Base-by-base conservation (phyloP, 2,888 invertebrate species). In the Yponomeuta malinellus region DNA sequence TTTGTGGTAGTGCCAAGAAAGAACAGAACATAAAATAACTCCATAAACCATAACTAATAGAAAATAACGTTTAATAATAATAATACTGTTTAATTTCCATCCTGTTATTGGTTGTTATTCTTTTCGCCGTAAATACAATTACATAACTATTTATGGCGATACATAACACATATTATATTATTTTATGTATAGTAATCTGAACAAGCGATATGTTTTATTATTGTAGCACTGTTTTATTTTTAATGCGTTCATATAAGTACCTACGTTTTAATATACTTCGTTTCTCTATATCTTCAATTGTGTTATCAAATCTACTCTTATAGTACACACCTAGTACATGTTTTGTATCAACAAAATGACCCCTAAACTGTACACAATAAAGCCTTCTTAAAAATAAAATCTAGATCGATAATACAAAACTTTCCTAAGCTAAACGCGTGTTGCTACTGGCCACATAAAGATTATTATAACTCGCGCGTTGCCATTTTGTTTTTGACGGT, bases 161-260 rank as follows among this genome's bases (percentile, higher is more conserved):
- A 77, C 76, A 79, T 81, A 77, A 80, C 80, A 77, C 64, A 70
- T 65, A 79, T 76, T 75, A 72, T 73, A 73, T 70, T 70, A 73
- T 68, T 23, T 69, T 73, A 73, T 73, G 8, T 43, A 72, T 73
- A 79, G 33, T 79, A 81, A 76, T 85, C 86, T 87, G 87, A 85
- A 84, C 86, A 90, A 91, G 91, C 91, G 91, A 91, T 91, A 91
- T 90, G 91, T 91, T 86, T 90, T 77, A 79, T 90, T 90, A 90
- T 91, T 90, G 90, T 91, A 90, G 87, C 89, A 86, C 83, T 84
- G 83, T 87, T 83, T 86, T 81, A 83, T 82, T 59, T 84, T 9
- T 43, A 43, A 87, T 79, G 84, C 83, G 43, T 43, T 43, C 43
- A 43, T 43, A 43, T 43, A 43, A 43, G 43, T 43, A n/a, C n/a